Evolutionary conservation across 2,113 vertebrate species (phyloP).

Genomic region (Equus quagga): DNA sequence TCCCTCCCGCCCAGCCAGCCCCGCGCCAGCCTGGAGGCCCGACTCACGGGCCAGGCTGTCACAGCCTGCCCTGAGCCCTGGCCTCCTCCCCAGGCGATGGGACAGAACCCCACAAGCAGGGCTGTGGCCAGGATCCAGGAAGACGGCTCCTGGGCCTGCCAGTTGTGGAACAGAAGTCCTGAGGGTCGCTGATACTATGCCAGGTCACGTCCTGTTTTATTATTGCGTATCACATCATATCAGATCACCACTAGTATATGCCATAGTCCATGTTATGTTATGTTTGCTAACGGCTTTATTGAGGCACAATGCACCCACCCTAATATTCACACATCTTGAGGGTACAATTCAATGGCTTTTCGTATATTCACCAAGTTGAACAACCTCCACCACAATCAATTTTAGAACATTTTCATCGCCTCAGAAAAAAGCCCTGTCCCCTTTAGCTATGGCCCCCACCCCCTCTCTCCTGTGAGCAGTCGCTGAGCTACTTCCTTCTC

Average conservation of each 20-base stretch:
- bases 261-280: background rate
- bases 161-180: background rate
- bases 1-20: background rate
- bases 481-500: background rate
- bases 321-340: background rate
- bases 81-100: background rate
- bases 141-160: background rate
- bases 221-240: background rate
- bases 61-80: background rate
- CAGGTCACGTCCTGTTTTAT: background rate
- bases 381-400: too few relatives aligned
- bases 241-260: background rate
- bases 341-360: background rate
- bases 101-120: background rate
- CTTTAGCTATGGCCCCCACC: background rate
- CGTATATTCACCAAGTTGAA: background rate
- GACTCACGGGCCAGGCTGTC: background rate
- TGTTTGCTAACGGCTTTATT: background rate
- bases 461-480: background rate
- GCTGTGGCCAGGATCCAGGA: background rate
- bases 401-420: background rate
- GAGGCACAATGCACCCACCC: background rate
- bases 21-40: too few relatives aligned
- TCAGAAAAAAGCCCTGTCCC: background rate
- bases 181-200: background rate